Evolutionary conservation across 2,888 invertebrate genomes (phyloP).

Genomic region (Nemotelus pantherinus): DNA sequence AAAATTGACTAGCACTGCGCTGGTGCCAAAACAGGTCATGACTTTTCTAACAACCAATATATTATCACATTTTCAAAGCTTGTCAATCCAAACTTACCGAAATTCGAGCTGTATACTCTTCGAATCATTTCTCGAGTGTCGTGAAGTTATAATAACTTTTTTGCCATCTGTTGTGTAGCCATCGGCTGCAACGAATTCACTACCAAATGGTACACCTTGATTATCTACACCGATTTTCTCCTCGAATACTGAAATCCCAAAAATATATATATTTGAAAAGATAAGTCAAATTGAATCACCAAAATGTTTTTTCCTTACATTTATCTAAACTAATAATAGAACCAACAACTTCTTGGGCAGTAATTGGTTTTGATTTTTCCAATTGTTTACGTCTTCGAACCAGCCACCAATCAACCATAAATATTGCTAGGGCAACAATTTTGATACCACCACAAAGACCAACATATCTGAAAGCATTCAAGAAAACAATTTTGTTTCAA

Average conservation of each 20-base stretch:
- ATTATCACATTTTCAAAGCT: too few relatives aligned
- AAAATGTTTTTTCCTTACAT: slow-evolving; percentile 67
- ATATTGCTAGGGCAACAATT: slow-evolving; percentile 84
- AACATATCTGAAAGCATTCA: slow-evolving; percentile 75
- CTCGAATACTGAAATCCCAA: slow-evolving; percentile 73
- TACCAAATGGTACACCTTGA: slow-evolving; percentile 56
- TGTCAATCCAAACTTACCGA: slow-evolving; percentile 60
- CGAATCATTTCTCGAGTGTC: slow-evolving; percentile 71
- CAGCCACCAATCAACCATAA: slow-evolving; percentile 89
- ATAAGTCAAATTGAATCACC: slow-evolving; percentile 17
- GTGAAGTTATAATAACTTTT: slow-evolving; percentile 66
- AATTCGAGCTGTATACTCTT: slow-evolving; percentile 73
- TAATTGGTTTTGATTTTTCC: slow-evolving; percentile 70
- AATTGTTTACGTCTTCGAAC: slow-evolving; percentile 77
- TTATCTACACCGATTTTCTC: slow-evolving; percentile 72
- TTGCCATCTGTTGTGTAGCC: slow-evolving; percentile 49
- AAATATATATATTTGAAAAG: slow-evolving; percentile 44
- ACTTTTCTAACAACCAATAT: too few relatives aligned
- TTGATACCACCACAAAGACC: slow-evolving; percentile 91
- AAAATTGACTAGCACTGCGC: too few relatives aligned
- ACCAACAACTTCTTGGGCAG: slow-evolving; percentile 75
- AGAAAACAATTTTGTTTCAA: background rate
- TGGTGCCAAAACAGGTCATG: too few relatives aligned
- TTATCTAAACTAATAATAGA: slow-evolving; percentile 88
- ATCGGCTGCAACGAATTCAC: slow-evolving; percentile 58